phyloP scores from a whole-genome alignment of 2,113 vertebrate species.

The Dendropsophus ebraccatus region DNA sequence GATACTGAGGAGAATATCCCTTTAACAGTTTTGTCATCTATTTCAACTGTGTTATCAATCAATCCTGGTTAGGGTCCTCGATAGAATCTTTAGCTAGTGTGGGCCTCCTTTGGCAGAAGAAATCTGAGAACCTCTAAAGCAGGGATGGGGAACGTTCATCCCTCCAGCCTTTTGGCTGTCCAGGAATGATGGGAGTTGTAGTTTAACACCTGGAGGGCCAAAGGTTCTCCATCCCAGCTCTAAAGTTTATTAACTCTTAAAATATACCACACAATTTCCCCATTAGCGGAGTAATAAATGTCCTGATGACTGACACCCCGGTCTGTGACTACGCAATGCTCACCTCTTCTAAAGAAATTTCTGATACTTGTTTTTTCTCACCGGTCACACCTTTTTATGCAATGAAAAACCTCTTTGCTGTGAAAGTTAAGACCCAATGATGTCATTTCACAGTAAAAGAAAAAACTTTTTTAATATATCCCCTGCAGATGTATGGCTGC shows the following conservation, averaged over 20 bases:
- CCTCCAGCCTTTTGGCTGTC: too few species aligned
- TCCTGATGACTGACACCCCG: not conserved
- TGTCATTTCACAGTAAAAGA: conserved; percentile 28
- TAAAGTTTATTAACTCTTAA: not conserved
- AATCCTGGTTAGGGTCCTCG: too few species aligned
- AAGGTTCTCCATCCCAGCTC: too few species aligned
- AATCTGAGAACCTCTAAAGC: too few species aligned
- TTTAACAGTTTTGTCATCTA: too few species aligned
- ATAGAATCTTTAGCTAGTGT: too few species aligned
- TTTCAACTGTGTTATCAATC: too few species aligned
- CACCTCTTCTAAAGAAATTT: not conserved
- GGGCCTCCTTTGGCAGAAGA: too few species aligned
- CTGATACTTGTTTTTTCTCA: not conserved
- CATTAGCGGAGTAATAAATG: not conserved
- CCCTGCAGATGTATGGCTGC: conserved; percentile 14
- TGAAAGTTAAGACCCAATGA: conserved; percentile 9
- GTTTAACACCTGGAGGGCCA: too few species aligned
- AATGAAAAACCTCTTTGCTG: not conserved
- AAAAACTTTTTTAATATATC: conserved; percentile 7
- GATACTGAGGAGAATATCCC: too few species aligned
- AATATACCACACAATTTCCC: not conserved
- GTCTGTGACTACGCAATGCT: not conserved
- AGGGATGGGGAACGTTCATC: too few species aligned
- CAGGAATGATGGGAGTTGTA: too few species aligned
- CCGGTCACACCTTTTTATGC: not conserved